Conservation (phyloP, 2,797 vertebrate genomes). For the Nasua narica region DNA sequence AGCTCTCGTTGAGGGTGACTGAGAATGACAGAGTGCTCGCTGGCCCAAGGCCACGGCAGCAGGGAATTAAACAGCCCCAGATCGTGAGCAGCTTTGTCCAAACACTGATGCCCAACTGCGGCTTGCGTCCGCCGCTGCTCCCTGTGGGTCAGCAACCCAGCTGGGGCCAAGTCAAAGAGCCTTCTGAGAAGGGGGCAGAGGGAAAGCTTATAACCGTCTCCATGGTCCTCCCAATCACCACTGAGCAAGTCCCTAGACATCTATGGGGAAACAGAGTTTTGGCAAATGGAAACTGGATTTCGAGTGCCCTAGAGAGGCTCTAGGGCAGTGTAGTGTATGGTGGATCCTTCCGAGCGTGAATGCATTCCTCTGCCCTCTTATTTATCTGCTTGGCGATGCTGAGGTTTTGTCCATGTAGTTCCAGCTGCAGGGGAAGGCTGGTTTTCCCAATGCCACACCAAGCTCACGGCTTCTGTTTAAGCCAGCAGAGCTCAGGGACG, state of each 20-base stretch:
- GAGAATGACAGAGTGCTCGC: slow-evolving; percentile 61
- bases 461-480: not conserved
- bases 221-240: fast-evolving
- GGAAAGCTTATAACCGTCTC: fast-evolving
- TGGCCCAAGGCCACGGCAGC: slow-evolving; percentile 49
- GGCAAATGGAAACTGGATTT: not conserved
- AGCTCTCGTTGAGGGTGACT: slow-evolving; percentile 55
- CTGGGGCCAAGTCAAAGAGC: not conserved
- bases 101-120: not conserved
- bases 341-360: not conserved
- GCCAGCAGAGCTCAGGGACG: not conserved
- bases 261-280: not conserved
- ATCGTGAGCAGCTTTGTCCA: slow-evolving; percentile 51
- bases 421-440: not conserved
- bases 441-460: not conserved
- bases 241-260: not conserved
- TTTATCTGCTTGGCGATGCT: not conserved
- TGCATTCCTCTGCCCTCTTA: not conserved
- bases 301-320: not conserved
- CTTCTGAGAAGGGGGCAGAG: not conserved
- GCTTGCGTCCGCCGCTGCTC: fast-evolving
- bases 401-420: not conserved
- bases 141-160: not conserved
- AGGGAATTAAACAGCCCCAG: not conserved
- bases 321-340: no score